Evolutionary conservation across 2,113 vertebrate species (phyloP).

Genomic region (Hemichromis elongatus): DNA sequence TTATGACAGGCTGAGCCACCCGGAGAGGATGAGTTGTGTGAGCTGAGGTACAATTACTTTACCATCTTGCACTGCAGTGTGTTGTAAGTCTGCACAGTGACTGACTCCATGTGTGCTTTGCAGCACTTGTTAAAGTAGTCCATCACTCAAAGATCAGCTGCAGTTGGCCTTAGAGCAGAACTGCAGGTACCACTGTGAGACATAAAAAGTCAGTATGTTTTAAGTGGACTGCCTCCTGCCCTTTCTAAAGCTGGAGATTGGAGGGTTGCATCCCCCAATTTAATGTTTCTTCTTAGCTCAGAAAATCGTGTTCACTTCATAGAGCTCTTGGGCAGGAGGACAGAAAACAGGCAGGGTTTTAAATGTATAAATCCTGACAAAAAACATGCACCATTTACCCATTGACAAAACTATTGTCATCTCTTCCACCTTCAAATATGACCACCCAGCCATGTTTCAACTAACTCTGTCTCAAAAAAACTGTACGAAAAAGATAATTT

Average conservation of each 20-base stretch:
- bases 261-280: background rate
- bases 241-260: background rate
- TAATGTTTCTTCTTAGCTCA: background rate
- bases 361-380: background rate
- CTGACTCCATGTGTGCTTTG: constrained; percentile 4
- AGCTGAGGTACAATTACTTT: constrained; percentile 57
- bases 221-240: background rate
- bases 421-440: background rate
- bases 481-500: background rate
- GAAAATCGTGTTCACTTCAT: background rate
- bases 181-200: constrained; percentile 11
- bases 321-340: accelerated
- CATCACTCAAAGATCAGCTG: constrained; percentile 4
- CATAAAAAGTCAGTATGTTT: background rate
- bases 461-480: background rate
- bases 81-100: background rate
- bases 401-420: accelerated
- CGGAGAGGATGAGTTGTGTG: constrained; percentile 46
- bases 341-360: background rate
- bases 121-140: constrained; percentile 14
- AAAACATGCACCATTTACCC: background rate
- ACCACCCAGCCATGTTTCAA: background rate
- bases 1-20: constrained; percentile 60
- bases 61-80: constrained; percentile 22
- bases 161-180: background rate